phyloP scores from a whole-genome alignment of 2,113 vertebrate genomes.

The Poeciliopsis retropinna region DNA sequence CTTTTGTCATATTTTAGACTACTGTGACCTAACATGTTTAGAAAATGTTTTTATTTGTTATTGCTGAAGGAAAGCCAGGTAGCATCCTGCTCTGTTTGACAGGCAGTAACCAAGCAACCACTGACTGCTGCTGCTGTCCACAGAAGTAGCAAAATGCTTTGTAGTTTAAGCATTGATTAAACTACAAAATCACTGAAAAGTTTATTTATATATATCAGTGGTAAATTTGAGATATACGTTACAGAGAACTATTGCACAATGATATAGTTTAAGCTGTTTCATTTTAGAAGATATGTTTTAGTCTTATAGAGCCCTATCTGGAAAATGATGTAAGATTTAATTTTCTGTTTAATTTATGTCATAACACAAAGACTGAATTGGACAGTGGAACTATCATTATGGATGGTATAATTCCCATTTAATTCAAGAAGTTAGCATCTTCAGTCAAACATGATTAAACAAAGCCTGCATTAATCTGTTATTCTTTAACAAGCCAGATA shows the following conservation, averaged over 20 bases:
- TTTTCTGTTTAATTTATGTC: neutral
- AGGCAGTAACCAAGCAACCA: neutral
- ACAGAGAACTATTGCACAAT: neutral
- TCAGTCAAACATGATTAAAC: neutral
- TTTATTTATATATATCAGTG: no score
- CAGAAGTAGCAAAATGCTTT: no score
- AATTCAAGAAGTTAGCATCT: no score
- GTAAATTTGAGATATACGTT: neutral
- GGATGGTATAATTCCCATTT: neutral
- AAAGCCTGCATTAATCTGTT: neutral
- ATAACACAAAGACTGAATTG: neutral
- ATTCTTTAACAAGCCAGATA: neutral
- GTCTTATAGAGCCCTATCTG: no score
- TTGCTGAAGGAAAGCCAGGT: neutral
- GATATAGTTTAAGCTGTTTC: neutral
- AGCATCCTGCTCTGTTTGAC: neutral
- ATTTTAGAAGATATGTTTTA: no score
- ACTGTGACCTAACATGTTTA: neutral
- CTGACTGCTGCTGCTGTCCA: no score
- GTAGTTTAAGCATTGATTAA: no score
- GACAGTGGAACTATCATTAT: neutral
- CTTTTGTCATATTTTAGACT: neutral
- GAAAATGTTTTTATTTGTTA: neutral
- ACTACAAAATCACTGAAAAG: no score
- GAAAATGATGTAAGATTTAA: no score